Conservation (phyloP, 2,888 invertebrate genomes). For the Macrosiphum euphorbiae region DNA sequence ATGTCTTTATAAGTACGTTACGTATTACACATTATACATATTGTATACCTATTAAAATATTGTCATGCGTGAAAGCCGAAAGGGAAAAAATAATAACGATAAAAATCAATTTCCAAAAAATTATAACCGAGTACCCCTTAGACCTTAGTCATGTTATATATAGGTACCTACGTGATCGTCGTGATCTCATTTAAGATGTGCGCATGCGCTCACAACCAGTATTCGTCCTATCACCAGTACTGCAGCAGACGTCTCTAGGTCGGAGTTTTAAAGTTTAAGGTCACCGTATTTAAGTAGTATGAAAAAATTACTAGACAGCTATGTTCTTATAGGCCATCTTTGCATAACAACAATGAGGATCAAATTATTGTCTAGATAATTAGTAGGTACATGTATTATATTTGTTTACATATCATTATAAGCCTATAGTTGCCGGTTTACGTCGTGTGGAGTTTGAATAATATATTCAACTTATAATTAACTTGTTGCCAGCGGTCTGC, state of each 20-base stretch:
- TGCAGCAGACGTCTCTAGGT: not conserved
- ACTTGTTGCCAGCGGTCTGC: too few relatives aligned
- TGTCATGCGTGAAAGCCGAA: not conserved
- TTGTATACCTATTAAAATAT: not conserved
- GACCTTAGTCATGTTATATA: too few relatives aligned
- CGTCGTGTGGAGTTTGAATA: too few relatives aligned
- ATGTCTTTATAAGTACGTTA: not conserved
- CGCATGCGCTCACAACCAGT: not conserved
- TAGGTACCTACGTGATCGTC: too few relatives aligned
- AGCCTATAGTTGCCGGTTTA: too few relatives aligned
- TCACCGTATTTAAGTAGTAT: not conserved
- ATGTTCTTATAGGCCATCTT: not conserved
- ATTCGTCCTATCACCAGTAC: not conserved
- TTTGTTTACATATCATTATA: too few relatives aligned
- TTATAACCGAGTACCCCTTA: not conserved
- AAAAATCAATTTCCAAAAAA: not conserved
- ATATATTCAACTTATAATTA: too few relatives aligned
- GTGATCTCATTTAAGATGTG: not conserved
- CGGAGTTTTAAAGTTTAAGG: not conserved
- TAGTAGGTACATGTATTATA: too few relatives aligned
- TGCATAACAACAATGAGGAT: too few relatives aligned
- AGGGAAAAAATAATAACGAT: not conserved
- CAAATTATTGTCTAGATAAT: too few relatives aligned
- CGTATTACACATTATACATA: not conserved
- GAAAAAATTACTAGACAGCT: not conserved